Evolutionary conservation across 2,797 vertebrate genomes (phyloP).

Genomic region (Pampus argenteus): DNA sequence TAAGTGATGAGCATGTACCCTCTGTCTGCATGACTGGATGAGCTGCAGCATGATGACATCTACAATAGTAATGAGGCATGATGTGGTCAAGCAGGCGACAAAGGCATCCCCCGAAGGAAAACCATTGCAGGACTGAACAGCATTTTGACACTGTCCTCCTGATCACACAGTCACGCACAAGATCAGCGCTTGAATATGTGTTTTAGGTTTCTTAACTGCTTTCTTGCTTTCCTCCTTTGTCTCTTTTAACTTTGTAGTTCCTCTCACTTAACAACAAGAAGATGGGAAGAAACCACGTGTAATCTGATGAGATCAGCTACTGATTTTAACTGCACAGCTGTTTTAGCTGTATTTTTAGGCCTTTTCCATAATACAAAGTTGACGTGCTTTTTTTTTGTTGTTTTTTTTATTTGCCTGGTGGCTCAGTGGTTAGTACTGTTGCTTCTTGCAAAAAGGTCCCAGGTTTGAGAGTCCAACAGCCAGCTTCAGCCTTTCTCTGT

Average conservation of each 20-base stretch:
- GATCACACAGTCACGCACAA: conserved; percentile 17
- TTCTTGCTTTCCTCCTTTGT: background rate
- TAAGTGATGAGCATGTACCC: conserved; percentile 26
- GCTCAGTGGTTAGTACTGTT: no score
- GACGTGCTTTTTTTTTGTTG: background rate
- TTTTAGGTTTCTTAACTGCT: background rate
- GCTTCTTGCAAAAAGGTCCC: background rate
- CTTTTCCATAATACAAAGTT: background rate
- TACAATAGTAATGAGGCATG: conserved; percentile 53
- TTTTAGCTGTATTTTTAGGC: background rate
- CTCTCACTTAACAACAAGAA: background rate
- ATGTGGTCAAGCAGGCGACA: conserved; percentile 46
- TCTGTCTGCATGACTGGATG: conserved; percentile 45
- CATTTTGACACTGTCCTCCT: conserved; percentile 2
- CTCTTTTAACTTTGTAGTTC: background rate
- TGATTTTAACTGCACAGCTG: background rate
- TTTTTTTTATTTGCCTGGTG: background rate
- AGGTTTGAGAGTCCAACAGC: background rate
- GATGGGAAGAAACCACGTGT: background rate
- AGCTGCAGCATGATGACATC: conserved; percentile 58
- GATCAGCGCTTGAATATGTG: background rate
- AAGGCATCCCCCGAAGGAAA: conserved; percentile 41
- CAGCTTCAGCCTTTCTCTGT: background rate
- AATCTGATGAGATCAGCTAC: conserved; percentile 1
- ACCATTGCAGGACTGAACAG: conserved; percentile 37